Conservation (phyloP, 2,113 vertebrate species). For the Mesoclemmys tuberculata region DNA sequence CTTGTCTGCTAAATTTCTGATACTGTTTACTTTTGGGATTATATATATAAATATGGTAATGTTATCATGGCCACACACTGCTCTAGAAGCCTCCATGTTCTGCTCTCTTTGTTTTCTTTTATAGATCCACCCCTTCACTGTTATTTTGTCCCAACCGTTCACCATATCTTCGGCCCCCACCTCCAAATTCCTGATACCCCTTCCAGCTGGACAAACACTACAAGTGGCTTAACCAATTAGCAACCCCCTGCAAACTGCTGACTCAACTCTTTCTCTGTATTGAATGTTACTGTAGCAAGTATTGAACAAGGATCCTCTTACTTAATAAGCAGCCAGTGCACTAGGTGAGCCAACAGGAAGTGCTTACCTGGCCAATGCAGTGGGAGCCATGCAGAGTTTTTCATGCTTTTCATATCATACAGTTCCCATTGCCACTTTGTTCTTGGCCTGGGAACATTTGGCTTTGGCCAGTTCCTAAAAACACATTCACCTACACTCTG, state of each 20-base stretch:
- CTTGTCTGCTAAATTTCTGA: background rate
- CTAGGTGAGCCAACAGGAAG: background rate
- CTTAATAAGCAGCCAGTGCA: conserved; percentile 10
- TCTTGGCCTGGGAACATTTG: background rate
- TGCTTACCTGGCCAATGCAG: background rate
- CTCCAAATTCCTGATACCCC: conserved; percentile 41
- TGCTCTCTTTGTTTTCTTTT: conserved; percentile 1
- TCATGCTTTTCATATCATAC: background rate
- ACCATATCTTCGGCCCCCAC: conserved; percentile 43
- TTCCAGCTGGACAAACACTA: conserved; percentile 22
- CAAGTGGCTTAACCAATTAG: conserved; percentile 12
- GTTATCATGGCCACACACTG: background rate
- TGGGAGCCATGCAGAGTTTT: background rate
- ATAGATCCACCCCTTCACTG: background rate
- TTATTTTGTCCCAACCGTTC: background rate
- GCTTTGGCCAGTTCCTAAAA: background rate
- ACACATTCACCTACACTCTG: fast-evolving
- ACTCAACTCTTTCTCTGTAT: conserved; percentile 37
- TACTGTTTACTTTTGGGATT: background rate
- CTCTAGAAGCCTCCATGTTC: background rate
- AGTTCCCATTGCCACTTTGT: background rate
- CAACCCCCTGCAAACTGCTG: conserved; percentile 1
- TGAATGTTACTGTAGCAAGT: background rate
- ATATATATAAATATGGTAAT: background rate
- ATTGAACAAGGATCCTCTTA: background rate